These are phyloP conservation scores for Pomacea canaliculata DNA, from an alignment of 2,888 invertebrate genomes.

Conservation along the genomic window DNA sequence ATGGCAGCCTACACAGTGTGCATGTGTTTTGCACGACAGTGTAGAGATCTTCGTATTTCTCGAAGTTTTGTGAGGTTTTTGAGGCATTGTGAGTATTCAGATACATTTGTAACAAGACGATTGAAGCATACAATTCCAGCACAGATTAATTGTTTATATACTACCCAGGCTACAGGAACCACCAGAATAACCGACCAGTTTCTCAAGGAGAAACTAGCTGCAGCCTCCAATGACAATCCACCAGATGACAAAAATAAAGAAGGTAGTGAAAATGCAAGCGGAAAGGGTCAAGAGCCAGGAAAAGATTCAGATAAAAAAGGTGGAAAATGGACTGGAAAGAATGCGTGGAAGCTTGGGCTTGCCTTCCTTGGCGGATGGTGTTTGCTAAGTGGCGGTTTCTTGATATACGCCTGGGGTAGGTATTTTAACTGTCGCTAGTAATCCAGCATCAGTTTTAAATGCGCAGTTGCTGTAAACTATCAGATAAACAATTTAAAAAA, in stretches of 20 bases:
- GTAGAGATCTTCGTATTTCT: constrained; percentile 10
- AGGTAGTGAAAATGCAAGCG: background rate
- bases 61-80: constrained; percentile 7
- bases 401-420: constrained; percentile 54
- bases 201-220: constrained; percentile 24
- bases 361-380: constrained; percentile 43
- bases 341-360: constrained; percentile 62
- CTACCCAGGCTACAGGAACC: constrained; percentile 15
- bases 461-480: no score
- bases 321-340: constrained; percentile 49
- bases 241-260: constrained; percentile 13
- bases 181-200: constrained; percentile 32
- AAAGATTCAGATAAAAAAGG: constrained; percentile 20
- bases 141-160: constrained; percentile 16
- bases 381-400: constrained; percentile 38
- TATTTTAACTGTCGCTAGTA: background rate
- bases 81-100: background rate
- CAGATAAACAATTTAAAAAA: no score
- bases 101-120: background rate
- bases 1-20: constrained; percentile 34
- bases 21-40: constrained; percentile 27
- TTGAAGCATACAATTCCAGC: constrained; percentile 10
- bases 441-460: background rate
- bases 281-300: background rate
- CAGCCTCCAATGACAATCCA: background rate